Base-by-base conservation (phyloP, 2,797 vertebrate species). In the Sus cebifrons region DNA sequence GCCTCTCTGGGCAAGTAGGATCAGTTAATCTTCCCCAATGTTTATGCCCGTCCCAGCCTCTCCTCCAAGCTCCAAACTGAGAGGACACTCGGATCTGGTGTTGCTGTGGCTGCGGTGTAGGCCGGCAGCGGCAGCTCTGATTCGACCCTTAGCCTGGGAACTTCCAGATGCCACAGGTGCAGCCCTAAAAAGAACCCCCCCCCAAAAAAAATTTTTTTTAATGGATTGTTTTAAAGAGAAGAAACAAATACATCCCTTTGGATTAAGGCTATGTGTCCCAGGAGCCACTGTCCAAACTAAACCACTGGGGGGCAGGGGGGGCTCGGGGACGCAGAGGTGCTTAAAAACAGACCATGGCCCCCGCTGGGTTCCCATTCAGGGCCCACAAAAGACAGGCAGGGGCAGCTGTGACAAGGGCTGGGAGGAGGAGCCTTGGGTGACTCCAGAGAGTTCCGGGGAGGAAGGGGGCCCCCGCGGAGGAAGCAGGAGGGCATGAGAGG, bases 1-100 rank as follows among this genome's bases (percentile, higher is more conserved):
- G 21, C n/a, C n/a, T 54, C 13, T 78, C 54, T 36, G 16, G 8
- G 25, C 6, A 11, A 32, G 68, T 3, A 8, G 5, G 54, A 8
- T 21, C 44, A 20, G 0, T 20, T 14, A 32, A 21, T 3, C 64
- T 23, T 25, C 27, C 77, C 10, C n/a, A 16, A 21, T 56, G 54
- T 32, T 27, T 1, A 18, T 12, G 54, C 44, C n/a, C 2, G 0
- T 15, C 29, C 70, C 6, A 0, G 18, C 29, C 49, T 12, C 27
- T 17, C 5, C 13, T 21, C 44, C 4, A 3, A 20, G 12, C 56
- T 52, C 36, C 23, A 18, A 29, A 14, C n/a, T 13, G 58, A 40
- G 4, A 32, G 44, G 36, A 36, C 36, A 3, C 36, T 36, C 36
- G 3, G 44, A 49, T 49, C 44, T 10, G 6, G 44, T 10, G 9